Conservation (phyloP, 2,797 vertebrate species). For the Urosaurus nigricauda region DNA sequence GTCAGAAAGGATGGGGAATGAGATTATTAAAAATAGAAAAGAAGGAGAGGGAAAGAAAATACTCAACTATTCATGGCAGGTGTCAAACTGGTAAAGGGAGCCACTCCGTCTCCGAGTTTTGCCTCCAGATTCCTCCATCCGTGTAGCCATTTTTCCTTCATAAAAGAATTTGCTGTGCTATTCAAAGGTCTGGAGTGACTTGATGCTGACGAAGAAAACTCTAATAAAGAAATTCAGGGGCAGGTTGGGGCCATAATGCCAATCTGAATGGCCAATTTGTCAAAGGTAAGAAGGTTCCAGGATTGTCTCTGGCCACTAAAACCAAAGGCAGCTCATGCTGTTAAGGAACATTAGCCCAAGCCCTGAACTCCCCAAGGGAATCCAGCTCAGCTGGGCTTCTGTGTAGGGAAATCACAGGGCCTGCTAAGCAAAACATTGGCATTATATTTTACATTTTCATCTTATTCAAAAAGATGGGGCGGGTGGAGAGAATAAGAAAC, state of each 20-base stretch:
- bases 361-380: neutral
- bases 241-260: constrained; percentile 13
- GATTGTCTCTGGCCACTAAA: neutral
- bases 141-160: neutral
- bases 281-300: neutral
- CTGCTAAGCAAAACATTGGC: neutral
- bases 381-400: neutral
- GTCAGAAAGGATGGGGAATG: neutral
- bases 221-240: constrained; percentile 52
- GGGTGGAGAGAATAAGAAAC: too few relatives aligned
- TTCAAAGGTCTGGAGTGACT: neutral
- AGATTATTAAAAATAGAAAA: neutral
- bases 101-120: constrained; percentile 27
- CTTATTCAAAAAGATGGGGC: neutral
- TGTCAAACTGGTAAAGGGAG: accelerated
- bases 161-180: constrained; percentile 54
- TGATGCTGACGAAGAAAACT: constrained; percentile 48
- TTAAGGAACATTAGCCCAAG: accelerated
- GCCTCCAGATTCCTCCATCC: neutral
- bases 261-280: constrained; percentile 46
- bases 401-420: neutral
- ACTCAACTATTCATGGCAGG: neutral
- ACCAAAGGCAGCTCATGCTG: constrained; percentile 10
- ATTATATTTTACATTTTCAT: neutral
- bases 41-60: neutral